phyloP scores from a whole-genome alignment of 2,888 invertebrate genomes.

The Schrankia costaestrigalis region DNA sequence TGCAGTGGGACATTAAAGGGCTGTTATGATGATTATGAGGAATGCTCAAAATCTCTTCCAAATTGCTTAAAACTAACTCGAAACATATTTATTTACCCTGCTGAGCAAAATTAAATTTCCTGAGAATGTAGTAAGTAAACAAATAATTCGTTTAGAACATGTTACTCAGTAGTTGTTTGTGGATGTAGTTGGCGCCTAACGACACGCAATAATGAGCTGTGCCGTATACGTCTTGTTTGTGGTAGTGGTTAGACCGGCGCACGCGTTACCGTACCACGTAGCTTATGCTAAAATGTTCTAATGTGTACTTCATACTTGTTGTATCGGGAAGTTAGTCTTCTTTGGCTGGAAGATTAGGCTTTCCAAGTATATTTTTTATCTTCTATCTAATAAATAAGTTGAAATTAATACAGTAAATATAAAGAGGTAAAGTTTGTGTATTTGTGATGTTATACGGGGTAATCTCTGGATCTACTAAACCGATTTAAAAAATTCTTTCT shows the following conservation, averaged over 20 bases:
- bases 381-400: no score
- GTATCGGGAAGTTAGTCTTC: no score
- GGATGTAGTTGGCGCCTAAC: slow-evolving; percentile 62
- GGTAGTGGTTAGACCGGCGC: slow-evolving; percentile 47
- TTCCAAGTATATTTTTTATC: no score
- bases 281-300: slow-evolving; percentile 31
- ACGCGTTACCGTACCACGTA: slow-evolving; percentile 24
- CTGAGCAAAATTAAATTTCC: slow-evolving; percentile 10
- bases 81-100: background rate
- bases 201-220: slow-evolving; percentile 71
- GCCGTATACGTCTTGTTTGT: slow-evolving; percentile 53
- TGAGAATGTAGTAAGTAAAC: slow-evolving; percentile 18
- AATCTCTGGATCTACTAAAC: no score
- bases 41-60: no score
- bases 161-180: slow-evolving; percentile 38
- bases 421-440: no score
- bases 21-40: no score
- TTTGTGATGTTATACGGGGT: no score
- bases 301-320: slow-evolving; percentile 9
- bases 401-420: no score
- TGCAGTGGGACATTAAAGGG: no score
- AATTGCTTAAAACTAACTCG: background rate
- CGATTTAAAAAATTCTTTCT: no score
- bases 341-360: no score
- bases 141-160: slow-evolving; percentile 19